Conservation (phyloP, 2,888 invertebrate genomes). For the Dioctria linearis region DNA sequence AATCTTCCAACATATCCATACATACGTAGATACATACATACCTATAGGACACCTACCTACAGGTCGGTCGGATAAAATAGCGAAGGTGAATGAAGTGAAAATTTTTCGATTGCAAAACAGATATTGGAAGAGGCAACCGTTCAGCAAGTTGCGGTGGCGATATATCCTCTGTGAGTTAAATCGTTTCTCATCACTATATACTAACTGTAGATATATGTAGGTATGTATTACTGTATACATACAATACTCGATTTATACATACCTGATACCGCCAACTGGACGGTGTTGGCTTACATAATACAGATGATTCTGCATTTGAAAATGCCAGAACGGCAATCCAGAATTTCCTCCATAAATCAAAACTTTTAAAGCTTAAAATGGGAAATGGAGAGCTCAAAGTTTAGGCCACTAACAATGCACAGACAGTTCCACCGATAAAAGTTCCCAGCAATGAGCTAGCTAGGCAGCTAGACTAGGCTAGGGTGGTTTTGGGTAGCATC, state of each 20-base stretch:
- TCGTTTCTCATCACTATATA: conserved; percentile 1
- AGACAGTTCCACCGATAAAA: conserved; percentile 47
- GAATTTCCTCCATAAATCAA: conserved; percentile 50
- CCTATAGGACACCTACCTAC: neutral
- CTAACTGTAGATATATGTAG: neutral
- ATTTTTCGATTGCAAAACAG: conserved; percentile 33
- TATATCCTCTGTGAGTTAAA: conserved; percentile 8
- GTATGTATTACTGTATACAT: neutral
- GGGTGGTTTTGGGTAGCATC: conserved; percentile 24
- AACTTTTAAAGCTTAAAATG: conserved; percentile 53
- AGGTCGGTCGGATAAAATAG: neutral
- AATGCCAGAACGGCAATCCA: conserved; percentile 31
- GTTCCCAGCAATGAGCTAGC: conserved; percentile 29
- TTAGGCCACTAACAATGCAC: conserved; percentile 47
- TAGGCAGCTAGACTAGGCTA: neutral
- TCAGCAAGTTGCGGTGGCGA: conserved; percentile 2
- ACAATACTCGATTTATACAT: neutral
- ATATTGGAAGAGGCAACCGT: conserved; percentile 33
- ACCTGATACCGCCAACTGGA: neutral
- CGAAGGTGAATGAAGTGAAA: conserved; percentile 47
- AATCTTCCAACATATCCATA: neutral
- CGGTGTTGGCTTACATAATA: neutral
- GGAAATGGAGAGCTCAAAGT: conserved; percentile 50
- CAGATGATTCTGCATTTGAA: conserved; percentile 45
- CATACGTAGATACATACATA: neutral